Percentiles rank a stretch among this genome's conserved stretches.
These are phyloP conservation scores for Arremon brunneinucha DNA, from an alignment of 2,797 vertebrate genomes.

Conservation along the genomic window DNA sequence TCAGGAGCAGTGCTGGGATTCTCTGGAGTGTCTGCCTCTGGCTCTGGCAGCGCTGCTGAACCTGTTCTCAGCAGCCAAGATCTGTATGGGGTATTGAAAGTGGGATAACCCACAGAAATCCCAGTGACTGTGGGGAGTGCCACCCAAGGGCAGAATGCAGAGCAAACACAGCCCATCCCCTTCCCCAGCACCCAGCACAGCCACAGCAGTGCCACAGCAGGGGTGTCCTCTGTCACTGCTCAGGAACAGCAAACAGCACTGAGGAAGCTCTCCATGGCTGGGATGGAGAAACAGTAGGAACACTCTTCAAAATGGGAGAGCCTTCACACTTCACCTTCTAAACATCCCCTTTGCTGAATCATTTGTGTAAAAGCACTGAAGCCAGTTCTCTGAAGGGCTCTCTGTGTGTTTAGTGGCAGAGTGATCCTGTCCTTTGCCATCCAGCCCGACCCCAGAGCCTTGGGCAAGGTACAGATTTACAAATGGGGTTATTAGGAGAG, in stretches of 20 bases:
- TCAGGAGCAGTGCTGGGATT: not conserved
- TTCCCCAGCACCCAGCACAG: not conserved
- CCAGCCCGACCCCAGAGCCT: not conserved
- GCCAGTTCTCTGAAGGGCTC: not conserved
- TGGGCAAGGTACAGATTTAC: not conserved
- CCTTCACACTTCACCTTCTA: not conserved
- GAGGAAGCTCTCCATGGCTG: not conserved
- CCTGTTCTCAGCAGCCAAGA: not conserved
- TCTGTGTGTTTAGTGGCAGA: not conserved
- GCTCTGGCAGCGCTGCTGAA: not conserved
- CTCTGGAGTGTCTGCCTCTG: not conserved
- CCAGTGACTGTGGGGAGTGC: not conserved
- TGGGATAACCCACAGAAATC: not conserved
- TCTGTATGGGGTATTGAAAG: not conserved
- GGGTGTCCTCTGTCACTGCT: not conserved
- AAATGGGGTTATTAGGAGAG: not conserved
- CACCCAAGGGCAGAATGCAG: too few species aligned
- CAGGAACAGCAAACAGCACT: not conserved
- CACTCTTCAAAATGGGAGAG: fast-evolving
- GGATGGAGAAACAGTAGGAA: not conserved
- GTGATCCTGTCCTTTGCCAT: not conserved
- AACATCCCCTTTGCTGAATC: not conserved
- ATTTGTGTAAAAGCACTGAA: not conserved
- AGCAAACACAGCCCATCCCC: not conserved
- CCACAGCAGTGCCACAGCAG: not conserved